Evolutionary conservation across 2,888 invertebrate genomes (phyloP), one percentile per base, ranked within the genome.

Genomic region (Slavum lentiscoides): DNA sequence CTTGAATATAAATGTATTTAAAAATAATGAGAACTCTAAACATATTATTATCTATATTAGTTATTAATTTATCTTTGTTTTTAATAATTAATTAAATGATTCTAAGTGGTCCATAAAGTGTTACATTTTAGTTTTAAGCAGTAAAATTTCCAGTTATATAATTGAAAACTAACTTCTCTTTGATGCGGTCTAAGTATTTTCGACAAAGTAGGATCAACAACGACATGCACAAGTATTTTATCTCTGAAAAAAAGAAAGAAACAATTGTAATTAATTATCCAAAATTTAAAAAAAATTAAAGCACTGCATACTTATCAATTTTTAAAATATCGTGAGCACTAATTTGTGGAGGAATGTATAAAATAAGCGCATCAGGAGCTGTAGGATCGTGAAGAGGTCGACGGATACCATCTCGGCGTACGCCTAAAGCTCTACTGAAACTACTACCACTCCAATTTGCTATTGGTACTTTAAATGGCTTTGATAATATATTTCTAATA

Each of bases 151-250:
- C 9, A 43, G 49, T 49, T 49, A 49, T 49, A 49, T 49, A 13
- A 13, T 49, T 49, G 13, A 49, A 37, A 74, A 83, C 84, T 84
- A 85, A 90, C 90, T 86, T 99, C 98, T 83, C 98, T 90, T 87
- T 99, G 99, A 91, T 99, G 99, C 0, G 99, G 98, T 70, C 99
- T 89, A 5, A 99, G 88, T 82, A 98, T 90, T 85, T 94, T 94
- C 21, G 94, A 93, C 4, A 99, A 88, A 1, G 93, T 86, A 0
- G 99, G 99, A 89, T 99, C 99, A 0, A 99, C 97, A 0, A 99
- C 99, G 2, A 99, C 97, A 86, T 98, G 98, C 0, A 99, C 98
- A 85, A 90, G 89, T 76, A 88, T 88, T 80, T 90, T 89, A 43
- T 89, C 89, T 75, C 90, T 90, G 84, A 69, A 86, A 87, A 83